Percentiles rank a stretch among this genome's conserved stretches.
These are phyloP conservation scores for Endotricha flammealis DNA, from an alignment of 2,888 invertebrate species.

Conservation along the genomic window DNA sequence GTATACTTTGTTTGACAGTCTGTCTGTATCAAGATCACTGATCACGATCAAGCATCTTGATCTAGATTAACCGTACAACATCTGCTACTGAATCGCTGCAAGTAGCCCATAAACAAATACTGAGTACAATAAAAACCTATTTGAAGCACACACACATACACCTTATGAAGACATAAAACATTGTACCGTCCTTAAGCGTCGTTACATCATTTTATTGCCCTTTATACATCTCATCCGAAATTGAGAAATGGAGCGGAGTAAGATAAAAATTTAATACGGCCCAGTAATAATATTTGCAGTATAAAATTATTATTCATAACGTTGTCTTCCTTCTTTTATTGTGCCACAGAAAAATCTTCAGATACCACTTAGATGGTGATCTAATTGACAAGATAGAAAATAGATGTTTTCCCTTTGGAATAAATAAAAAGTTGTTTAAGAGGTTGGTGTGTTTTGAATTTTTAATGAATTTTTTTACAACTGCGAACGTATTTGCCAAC, in stretches of 20 bases:
- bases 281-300: slow-evolving; percentile 4
- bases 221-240: slow-evolving; percentile 5
- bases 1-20: too few species aligned
- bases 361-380: too few species aligned
- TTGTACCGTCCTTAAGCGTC: slow-evolving; percentile 3
- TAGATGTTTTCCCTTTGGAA: too few species aligned
- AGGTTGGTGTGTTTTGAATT: too few species aligned
- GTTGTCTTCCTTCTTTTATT: neutral
- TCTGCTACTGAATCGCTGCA: too few species aligned
- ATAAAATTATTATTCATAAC: slow-evolving; percentile 7
- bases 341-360: neutral
- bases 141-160: slow-evolving; percentile 2
- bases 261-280: slow-evolving; percentile 6
- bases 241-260: slow-evolving; percentile 3
- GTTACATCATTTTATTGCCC: slow-evolving; percentile 8
- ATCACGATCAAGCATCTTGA: too few species aligned
- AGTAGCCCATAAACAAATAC: slow-evolving; percentile 1
- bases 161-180: slow-evolving; percentile 8
- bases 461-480: too few species aligned
- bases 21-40: too few species aligned
- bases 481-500: too few species aligned
- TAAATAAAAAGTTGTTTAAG: too few species aligned
- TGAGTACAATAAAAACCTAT: slow-evolving; percentile 5
- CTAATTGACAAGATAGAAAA: too few species aligned
- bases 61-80: too few species aligned